Evolutionary conservation across 2,797 vertebrate genomes (phyloP).

Genomic region (Neosalanx taihuensis): DNA sequence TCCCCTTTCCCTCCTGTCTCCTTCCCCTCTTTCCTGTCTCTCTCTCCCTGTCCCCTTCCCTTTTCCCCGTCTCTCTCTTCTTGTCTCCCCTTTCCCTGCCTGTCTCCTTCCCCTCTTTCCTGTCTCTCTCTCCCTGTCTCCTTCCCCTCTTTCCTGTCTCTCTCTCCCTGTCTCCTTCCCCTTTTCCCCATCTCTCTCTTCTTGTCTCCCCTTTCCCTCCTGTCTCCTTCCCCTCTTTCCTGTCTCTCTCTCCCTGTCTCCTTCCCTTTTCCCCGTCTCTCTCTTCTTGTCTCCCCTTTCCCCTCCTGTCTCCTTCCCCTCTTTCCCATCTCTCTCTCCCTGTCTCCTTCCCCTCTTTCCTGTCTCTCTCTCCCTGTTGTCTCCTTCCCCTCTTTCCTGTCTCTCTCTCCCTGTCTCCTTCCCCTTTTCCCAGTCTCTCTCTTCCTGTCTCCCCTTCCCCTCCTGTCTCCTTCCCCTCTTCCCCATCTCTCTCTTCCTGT

Average conservation of each 20-base stretch:
- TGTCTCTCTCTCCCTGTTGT: background rate
- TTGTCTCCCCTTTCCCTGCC: background rate
- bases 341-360: no score
- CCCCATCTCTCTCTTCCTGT: slow-evolving; percentile 8
- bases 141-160: background rate
- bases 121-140: background rate
- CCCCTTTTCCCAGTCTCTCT: background rate
- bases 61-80: background rate
- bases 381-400: no score
- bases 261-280: no score
- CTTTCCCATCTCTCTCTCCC: background rate
- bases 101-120: background rate
- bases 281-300: slow-evolving; percentile 5
- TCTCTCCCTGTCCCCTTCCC: no score
- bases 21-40: no score
- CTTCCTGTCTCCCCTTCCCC: background rate
- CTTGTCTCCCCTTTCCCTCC: background rate
- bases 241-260: no score
- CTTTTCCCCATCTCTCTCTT: background rate
- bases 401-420: no score
- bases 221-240: background rate
- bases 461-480: slow-evolving; percentile 1
- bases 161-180: background rate
- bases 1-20: background rate
- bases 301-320: background rate